These are phyloP conservation scores for Peribatodes rhomboidaria DNA, from an alignment of 2,888 invertebrate species.

Conservation along the genomic window DNA sequence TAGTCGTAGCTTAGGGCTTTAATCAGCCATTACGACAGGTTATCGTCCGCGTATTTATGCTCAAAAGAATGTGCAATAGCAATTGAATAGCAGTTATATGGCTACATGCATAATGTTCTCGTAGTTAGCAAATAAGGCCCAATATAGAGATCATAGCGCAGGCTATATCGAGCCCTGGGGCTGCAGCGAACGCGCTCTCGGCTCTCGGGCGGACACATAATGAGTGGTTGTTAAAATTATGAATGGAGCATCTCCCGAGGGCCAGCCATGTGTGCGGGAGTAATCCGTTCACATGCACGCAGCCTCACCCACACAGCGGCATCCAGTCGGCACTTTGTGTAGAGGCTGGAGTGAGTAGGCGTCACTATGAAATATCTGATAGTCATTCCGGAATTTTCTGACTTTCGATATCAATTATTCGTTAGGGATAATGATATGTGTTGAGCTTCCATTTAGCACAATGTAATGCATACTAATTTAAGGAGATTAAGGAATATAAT, in stretches of 20 bases:
- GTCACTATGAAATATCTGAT: constrained; percentile 53
- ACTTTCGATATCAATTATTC: constrained; percentile 36
- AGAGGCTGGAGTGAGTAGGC: constrained; percentile 55
- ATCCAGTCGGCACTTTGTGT: constrained; percentile 43
- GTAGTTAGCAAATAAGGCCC: constrained; percentile 37
- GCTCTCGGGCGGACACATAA: constrained; percentile 70
- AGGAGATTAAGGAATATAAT: background rate
- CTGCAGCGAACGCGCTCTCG: constrained; percentile 65
- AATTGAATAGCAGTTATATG: background rate
- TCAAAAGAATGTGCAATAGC: constrained; percentile 2
- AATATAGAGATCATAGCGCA: constrained; percentile 47
- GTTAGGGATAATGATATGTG: constrained; percentile 29
- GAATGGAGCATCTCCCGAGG: constrained; percentile 78
- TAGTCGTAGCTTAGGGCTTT: background rate
- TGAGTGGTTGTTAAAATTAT: constrained; percentile 83
- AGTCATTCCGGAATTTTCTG: constrained; percentile 52
- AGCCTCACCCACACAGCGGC: constrained; percentile 52
- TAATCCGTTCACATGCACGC: constrained; percentile 47
- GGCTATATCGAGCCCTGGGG: constrained; percentile 64
- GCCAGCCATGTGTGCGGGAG: constrained; percentile 57
- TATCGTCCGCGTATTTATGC: background rate
- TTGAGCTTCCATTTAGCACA: background rate
- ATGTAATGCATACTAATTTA: background rate
- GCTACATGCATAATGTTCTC: background rate
- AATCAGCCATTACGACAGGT: background rate